Conservation (phyloP, 1,140 invertebrate genomes). For the Physella acuta region DNA sequence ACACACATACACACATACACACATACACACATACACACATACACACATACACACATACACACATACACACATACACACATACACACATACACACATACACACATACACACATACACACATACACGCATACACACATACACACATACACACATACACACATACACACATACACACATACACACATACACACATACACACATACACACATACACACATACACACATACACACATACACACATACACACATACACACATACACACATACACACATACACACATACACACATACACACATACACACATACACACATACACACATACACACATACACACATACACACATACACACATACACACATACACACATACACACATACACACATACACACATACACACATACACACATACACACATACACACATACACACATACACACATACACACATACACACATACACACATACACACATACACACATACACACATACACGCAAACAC, state of each 20-base stretch:
- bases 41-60: constrained; percentile 3
- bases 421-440: neutral
- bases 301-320: constrained; percentile 4
- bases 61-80: constrained; percentile 4
- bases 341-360: neutral
- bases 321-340: neutral
- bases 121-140: neutral
- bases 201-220: constrained; percentile 4
- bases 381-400: constrained; percentile 4
- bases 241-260: neutral
- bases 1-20: too few species aligned
- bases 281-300: too few species aligned
- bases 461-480: constrained; percentile 4
- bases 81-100: constrained; percentile 4
- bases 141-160: constrained; percentile 4
- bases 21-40: constrained; percentile 4
- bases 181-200: constrained; percentile 4
- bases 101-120: constrained; percentile 5
- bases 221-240: constrained; percentile 4
- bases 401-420: neutral
- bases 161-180: constrained; percentile 3
- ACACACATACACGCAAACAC: too few species aligned
- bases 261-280: too few species aligned
- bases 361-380: neutral
- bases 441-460: constrained; percentile 1